These are phyloP conservation scores for Tachystola acroxantha DNA, from an alignment of 2,888 invertebrate genomes.

Conservation along the genomic window DNA sequence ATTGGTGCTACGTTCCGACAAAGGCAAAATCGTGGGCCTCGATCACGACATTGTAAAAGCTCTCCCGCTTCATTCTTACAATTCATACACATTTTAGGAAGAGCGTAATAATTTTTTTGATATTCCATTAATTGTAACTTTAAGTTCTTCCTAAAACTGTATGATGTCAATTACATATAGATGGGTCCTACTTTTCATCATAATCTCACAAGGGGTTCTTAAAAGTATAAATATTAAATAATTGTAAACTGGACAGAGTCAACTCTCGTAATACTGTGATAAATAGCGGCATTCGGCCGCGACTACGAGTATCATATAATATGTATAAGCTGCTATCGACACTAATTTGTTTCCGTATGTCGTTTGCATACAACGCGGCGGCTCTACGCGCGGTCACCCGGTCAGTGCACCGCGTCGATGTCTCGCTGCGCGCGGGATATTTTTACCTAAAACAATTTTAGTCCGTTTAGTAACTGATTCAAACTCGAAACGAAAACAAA, in stretches of 20 bases:
- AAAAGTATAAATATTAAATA: neutral
- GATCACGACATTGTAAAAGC: conserved; percentile 22
- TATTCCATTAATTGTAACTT: too few relatives aligned
- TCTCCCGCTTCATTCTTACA: conserved; percentile 17
- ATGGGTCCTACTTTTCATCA: neutral
- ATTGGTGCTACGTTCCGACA: conserved; percentile 48
- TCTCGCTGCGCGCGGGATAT: conserved; percentile 97
- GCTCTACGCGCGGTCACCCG: neutral
- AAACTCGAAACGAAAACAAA: too few relatives aligned
- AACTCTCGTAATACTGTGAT: conserved; percentile 13
- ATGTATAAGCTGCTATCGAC: neutral
- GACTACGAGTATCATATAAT: conserved; percentile 2
- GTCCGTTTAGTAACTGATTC: neutral
- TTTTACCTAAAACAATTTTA: conserved; percentile 80
- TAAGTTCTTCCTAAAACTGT: too few relatives aligned
- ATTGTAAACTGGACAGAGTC: conserved; percentile 1
- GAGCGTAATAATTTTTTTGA: neutral
- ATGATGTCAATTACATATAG: neutral
- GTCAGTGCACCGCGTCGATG: conserved; percentile 86
- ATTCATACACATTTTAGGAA: neutral
- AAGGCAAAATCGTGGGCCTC: conserved; percentile 41
- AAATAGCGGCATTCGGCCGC: conserved; percentile 22
- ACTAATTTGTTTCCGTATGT: neutral
- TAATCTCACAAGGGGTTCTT: conserved; percentile 1
- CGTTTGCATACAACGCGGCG: neutral